These are phyloP conservation scores for Rutpela maculata DNA, from an alignment of 2,888 invertebrate species.

Conservation along the genomic window DNA sequence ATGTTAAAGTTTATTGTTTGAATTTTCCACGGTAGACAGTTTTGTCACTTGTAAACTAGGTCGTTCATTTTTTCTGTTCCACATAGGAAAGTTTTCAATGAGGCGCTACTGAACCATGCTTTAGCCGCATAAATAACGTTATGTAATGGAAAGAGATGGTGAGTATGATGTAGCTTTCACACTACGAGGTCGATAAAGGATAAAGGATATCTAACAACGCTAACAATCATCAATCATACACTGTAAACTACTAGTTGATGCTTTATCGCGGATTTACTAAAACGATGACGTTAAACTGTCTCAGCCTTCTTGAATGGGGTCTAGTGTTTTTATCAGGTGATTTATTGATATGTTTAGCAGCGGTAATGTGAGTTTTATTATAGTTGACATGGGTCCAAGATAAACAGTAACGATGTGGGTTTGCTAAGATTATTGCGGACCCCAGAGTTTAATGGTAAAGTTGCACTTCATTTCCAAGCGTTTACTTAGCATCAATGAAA, in stretches of 20 bases:
- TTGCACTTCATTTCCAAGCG: neutral
- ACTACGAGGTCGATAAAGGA: constrained; percentile 39
- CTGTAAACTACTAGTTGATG: constrained; percentile 54
- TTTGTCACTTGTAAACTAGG: neutral
- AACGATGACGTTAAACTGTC: constrained; percentile 61
- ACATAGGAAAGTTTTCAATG: neutral
- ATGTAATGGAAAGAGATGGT: constrained; percentile 10
- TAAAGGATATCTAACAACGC: constrained; percentile 45
- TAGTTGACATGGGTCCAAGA: constrained; percentile 32
- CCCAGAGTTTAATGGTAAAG: constrained; percentile 4
- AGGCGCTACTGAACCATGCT: constrained; percentile 19
- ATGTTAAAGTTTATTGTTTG: too few species aligned
- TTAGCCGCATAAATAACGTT: neutral
- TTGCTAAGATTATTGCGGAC: constrained; percentile 3
- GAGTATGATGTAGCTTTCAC: constrained; percentile 18
- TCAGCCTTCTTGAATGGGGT: constrained; percentile 47
- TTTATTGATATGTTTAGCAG: constrained; percentile 59
- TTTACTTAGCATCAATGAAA: neutral
- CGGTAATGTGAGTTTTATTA: constrained; percentile 52
- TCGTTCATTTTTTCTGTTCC: neutral
- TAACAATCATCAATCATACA: constrained; percentile 54
- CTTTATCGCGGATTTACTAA: constrained; percentile 58
- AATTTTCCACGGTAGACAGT: neutral
- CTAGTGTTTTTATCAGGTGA: constrained; percentile 60
- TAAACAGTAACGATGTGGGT: constrained; percentile 27